Percentiles rank a stretch among this genome's conserved stretches.
Evolutionary conservation across 2,113 vertebrate species (phyloP).

Genomic region (Cheilinus undulatus): DNA sequence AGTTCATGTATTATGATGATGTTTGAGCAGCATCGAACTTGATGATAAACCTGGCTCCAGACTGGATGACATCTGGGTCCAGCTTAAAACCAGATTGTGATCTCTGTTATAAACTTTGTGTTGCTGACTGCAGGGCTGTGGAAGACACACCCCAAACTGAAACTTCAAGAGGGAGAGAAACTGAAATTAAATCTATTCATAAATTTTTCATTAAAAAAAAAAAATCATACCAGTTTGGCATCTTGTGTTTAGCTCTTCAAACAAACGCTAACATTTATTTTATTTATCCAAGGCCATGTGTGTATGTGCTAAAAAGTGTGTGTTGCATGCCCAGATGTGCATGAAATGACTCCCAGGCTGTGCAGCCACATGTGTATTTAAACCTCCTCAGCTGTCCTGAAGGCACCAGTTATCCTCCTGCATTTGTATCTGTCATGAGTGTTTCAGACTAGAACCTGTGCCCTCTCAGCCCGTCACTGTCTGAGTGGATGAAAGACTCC

Average conservation of each 20-base stretch:
- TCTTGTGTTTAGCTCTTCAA: too few relatives aligned
- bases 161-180: too few relatives aligned
- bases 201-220: too few relatives aligned
- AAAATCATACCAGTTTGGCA: too few relatives aligned
- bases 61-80: too few relatives aligned
- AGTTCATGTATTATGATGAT: too few relatives aligned
- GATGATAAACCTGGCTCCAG: too few relatives aligned
- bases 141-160: too few relatives aligned
- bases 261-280: slow-evolving; percentile 2
- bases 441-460: neutral
- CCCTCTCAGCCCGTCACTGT: slow-evolving; percentile 33
- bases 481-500: slow-evolving; percentile 39
- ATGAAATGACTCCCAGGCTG: slow-evolving; percentile 15
- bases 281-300: neutral
- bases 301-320: neutral
- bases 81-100: too few relatives aligned
- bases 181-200: too few relatives aligned
- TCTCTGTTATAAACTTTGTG: too few relatives aligned
- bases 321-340: slow-evolving; percentile 9
- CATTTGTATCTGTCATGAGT: slow-evolving; percentile 1
- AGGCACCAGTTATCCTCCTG: neutral
- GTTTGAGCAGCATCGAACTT: too few relatives aligned
- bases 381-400: neutral
- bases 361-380: neutral
- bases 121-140: neutral